Conservation (phyloP, 2,797 vertebrate genomes). For the Otolemur crassicaudatus region DNA sequence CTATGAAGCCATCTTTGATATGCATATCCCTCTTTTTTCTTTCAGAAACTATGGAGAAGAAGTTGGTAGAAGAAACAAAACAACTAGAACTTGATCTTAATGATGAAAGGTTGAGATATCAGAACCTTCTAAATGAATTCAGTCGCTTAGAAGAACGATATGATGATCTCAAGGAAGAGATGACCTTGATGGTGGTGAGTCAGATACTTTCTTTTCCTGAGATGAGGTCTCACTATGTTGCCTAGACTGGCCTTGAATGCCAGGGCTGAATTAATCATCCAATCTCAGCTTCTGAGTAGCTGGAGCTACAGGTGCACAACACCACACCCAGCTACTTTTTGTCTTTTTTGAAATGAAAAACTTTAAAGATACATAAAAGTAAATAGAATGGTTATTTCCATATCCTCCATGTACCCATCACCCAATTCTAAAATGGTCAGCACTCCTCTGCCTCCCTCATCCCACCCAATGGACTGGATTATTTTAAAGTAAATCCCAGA, state of each 20-base stretch:
- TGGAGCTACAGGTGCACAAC: neutral
- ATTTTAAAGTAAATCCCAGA: constrained; percentile 36
- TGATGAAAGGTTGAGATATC: constrained; percentile 96
- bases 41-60: constrained; percentile 95
- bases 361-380: constrained; percentile 6
- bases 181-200: constrained; percentile 92
- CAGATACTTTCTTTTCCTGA: neutral
- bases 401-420: neutral
- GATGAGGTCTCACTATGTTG: neutral
- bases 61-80: constrained; percentile 94
- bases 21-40: neutral
- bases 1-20: neutral
- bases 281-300: neutral
- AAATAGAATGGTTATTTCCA: neutral
- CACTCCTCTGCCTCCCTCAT: neutral
- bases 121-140: constrained; percentile 98
- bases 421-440: neutral
- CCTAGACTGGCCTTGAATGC: neutral
- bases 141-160: constrained; percentile 97
- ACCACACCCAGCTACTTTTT: neutral
- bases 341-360: neutral
- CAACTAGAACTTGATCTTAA: constrained; percentile 97
- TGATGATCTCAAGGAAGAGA: constrained; percentile 96
- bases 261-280: neutral
- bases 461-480: neutral